phyloP scores from a whole-genome alignment of 2,113 vertebrate genomes.

The Dipodomys spectabilis region DNA sequence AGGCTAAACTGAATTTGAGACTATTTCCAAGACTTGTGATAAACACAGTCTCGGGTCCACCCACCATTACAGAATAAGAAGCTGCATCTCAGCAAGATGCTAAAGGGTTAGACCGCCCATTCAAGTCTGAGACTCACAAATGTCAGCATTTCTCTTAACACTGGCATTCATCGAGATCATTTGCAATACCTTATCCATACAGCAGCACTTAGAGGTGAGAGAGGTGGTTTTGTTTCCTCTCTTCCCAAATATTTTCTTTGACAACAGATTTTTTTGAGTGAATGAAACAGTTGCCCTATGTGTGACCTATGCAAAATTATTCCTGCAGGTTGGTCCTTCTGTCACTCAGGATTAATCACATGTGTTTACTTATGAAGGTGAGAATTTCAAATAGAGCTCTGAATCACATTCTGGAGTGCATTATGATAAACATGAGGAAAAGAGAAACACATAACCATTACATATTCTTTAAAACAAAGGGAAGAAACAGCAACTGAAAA shows the following conservation, averaged over 20 bases:
- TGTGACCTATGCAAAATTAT: slow-evolving; percentile 76
- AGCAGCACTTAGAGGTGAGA: not conserved
- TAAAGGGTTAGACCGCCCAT: not conserved
- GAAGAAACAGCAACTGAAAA: slow-evolving; percentile 66
- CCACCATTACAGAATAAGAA: not conserved
- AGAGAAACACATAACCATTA: slow-evolving; percentile 60
- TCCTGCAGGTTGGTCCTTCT: slow-evolving; percentile 38
- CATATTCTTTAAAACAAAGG: slow-evolving; percentile 70
- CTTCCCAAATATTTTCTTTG: slow-evolving; percentile 69
- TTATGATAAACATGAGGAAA: slow-evolving; percentile 45
- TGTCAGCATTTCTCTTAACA: not conserved
- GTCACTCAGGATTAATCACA: slow-evolving; percentile 68
- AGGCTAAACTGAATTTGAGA: not conserved
- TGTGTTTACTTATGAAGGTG: slow-evolving; percentile 65
- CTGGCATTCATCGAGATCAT: not conserved
- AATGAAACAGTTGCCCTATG: slow-evolving; percentile 55
- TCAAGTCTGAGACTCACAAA: not conserved
- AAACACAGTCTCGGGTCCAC: not conserved
- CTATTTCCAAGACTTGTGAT: not conserved
- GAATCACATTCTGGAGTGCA: slow-evolving; percentile 54
- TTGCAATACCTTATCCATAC: not conserved
- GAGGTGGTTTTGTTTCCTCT: not conserved
- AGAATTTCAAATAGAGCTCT: slow-evolving; percentile 72
- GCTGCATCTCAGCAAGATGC: not conserved
- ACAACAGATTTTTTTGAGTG: slow-evolving; percentile 68